Evolutionary conservation across 92 coral and sea anemone genomes (phyloP).

Genomic region (Epizoanthus illoricatus): DNA sequence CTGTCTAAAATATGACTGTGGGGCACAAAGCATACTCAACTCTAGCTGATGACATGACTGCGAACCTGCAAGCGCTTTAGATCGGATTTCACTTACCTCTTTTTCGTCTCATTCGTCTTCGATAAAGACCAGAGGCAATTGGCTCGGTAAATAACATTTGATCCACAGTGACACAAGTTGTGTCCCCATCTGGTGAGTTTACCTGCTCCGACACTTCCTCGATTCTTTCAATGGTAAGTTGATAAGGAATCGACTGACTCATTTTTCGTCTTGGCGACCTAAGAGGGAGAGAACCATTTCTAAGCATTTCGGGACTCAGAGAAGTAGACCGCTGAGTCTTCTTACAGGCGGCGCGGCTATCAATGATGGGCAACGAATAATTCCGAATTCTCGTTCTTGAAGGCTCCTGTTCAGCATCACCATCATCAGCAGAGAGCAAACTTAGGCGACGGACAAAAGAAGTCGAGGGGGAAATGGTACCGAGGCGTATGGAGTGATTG

Average conservation of each 20-base stretch:
- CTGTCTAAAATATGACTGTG: no score
- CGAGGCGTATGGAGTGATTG: slow-evolving; percentile 57
- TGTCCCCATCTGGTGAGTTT: neutral
- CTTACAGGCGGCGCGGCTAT: slow-evolving; percentile 17
- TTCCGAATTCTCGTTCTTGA: slow-evolving; percentile 14
- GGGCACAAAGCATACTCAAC: no score
- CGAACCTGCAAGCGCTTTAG: no score
- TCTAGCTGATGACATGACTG: no score
- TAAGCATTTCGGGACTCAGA: slow-evolving; percentile 46
- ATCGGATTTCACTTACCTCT: neutral
- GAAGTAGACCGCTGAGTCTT: slow-evolving; percentile 47
- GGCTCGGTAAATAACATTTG: neutral
- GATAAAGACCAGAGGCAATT: neutral
- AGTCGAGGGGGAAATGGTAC: slow-evolving; percentile 71
- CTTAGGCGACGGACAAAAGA: slow-evolving; percentile 68
- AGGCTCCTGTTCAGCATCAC: neutral
- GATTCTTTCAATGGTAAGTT: neutral
- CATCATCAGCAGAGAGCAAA: slow-evolving; percentile 24
- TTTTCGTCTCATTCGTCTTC: neutral
- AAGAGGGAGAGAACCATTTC: neutral
- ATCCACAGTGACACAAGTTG: neutral
- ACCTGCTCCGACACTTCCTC: neutral
- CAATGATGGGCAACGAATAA: slow-evolving; percentile 42
- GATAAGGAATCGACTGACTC: neutral
- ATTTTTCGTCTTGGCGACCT: neutral